Conservation (phyloP, 2,888 invertebrate genomes). For the Drosophila ustulata region DNA sequence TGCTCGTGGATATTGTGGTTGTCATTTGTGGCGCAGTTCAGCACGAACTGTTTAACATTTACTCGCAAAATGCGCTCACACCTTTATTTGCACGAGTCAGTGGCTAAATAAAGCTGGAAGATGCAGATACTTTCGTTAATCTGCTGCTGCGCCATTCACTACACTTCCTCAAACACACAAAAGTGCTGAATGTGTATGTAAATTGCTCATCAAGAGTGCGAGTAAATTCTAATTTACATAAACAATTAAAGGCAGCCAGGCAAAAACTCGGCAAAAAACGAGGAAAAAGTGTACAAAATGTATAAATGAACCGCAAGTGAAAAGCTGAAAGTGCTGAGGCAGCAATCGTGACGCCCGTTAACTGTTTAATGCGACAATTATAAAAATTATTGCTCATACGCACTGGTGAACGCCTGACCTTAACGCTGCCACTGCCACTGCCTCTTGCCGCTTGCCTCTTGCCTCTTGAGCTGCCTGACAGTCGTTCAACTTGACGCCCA, state of each 20-base stretch:
- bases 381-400: conserved; percentile 71
- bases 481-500: conserved; percentile 60
- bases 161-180: conserved; percentile 59
- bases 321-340: conserved; percentile 12
- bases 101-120: conserved; percentile 49
- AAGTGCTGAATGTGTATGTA: conserved; percentile 46
- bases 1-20: conserved; percentile 26
- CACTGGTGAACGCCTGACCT: conserved; percentile 75
- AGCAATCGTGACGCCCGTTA: conserved; percentile 53
- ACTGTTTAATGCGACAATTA: conserved; percentile 68
- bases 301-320: conserved; percentile 22
- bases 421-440: conserved; percentile 42
- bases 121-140: conserved; percentile 33
- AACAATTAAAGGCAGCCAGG: conserved; percentile 67
- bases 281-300: conserved; percentile 19
- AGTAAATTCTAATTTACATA: conserved; percentile 73
- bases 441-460: not conserved
- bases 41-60: conserved; percentile 44
- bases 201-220: conserved; percentile 60
- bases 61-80: conserved; percentile 54
- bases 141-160: conserved; percentile 52
- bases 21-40: conserved; percentile 30
- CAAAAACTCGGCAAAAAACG: conserved; percentile 32
- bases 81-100: conserved; percentile 61
- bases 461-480: conserved; percentile 9